phyloP scores from a whole-genome alignment of 1,140 invertebrate species.

The Arion vulgaris region DNA sequence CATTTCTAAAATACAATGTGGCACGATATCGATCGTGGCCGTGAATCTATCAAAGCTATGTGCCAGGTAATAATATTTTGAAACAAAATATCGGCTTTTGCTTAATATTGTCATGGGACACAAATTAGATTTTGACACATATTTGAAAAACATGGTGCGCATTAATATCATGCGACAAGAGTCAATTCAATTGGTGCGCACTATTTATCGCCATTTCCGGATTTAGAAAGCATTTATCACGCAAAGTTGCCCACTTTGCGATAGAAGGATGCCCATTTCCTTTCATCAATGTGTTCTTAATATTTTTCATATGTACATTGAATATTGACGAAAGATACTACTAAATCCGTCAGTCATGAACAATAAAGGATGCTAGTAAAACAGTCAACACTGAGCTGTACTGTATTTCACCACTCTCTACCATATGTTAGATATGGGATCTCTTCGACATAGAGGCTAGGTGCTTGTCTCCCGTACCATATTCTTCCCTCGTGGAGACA shows the following conservation, averaged over 20 bases:
- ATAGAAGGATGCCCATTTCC: too few species aligned
- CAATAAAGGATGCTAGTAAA: too few species aligned
- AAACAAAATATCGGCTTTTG: conserved; percentile 8
- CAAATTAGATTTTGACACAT: conserved; percentile 1
- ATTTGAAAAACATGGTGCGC: neutral
- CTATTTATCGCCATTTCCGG: neutral
- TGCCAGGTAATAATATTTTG: conserved; percentile 17
- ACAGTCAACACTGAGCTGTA: too few species aligned
- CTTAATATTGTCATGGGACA: neutral
- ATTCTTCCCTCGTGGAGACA: too few species aligned
- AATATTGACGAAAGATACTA: too few species aligned
- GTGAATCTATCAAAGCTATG: neutral
- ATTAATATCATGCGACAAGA: neutral
- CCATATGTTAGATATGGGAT: too few species aligned
- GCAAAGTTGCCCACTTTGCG: neutral
- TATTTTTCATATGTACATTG: too few species aligned
- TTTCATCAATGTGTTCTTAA: too few species aligned
- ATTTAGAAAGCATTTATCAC: neutral
- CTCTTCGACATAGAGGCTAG: too few species aligned
- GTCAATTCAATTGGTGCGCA: conserved; percentile 1
- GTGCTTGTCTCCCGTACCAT: too few species aligned
- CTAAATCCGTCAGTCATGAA: too few species aligned
- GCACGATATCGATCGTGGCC: neutral
- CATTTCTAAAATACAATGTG: neutral
- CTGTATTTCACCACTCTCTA: too few species aligned